phyloP scores from a whole-genome alignment of 2,797 vertebrate species.

The Galago senegalensis region DNA sequence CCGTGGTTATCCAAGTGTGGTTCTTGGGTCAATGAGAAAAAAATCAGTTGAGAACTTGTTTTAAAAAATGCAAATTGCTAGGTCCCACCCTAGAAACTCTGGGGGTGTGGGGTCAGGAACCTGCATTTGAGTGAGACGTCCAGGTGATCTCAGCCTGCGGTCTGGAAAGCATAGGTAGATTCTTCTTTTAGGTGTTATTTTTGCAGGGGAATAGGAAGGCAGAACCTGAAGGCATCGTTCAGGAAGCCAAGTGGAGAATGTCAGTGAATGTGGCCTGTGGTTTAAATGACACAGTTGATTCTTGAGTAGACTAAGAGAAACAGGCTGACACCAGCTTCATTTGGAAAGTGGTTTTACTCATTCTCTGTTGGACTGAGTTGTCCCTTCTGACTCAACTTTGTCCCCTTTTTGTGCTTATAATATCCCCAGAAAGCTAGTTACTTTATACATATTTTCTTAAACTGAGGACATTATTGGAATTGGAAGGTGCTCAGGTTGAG shows the following conservation, averaged over 20 bases:
- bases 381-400: conserved; percentile 10
- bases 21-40: neutral
- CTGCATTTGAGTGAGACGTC: neutral
- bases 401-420: conserved; percentile 18
- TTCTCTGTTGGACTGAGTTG: neutral
- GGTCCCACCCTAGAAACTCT: neutral
- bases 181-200: neutral
- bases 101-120: neutral
- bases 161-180: neutral
- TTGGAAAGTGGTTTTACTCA: neutral
- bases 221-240: accelerated
- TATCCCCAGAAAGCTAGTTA: neutral
- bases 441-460: neutral
- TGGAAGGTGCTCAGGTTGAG: neutral
- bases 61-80: neutral
- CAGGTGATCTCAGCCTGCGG: neutral
- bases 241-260: neutral
- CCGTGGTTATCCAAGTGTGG: neutral
- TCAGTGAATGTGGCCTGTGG: accelerated
- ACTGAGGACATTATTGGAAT: neutral
- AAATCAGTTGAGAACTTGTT: neutral
- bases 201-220: neutral
- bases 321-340: neutral
- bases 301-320: neutral
- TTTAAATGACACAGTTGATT: no score